Percentiles rank a stretch among this genome's conserved stretches.
Conservation (phyloP, 2,888 invertebrate genomes). For the Tetranychus truncatus region DNA sequence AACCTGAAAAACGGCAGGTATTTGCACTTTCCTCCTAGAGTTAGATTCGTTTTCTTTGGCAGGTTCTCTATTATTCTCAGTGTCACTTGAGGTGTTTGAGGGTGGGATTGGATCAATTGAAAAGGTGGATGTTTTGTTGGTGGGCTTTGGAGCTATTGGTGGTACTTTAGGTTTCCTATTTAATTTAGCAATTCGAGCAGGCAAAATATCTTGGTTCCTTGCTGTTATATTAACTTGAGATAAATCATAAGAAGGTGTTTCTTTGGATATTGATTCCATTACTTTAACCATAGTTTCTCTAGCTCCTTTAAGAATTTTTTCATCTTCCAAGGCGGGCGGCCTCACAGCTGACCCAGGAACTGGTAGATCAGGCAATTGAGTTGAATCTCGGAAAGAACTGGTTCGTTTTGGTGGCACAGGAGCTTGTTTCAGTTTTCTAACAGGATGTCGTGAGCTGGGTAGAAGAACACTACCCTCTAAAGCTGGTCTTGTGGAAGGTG, state of each 20-base stretch:
- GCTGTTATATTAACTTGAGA: not conserved
- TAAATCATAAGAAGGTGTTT: not conserved
- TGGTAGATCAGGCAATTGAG: slow-evolving; percentile 36
- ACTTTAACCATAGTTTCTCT: slow-evolving; percentile 38
- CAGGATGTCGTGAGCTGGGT: not conserved
- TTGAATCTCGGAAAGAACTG: slow-evolving; percentile 66
- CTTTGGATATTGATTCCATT: slow-evolving; percentile 35
- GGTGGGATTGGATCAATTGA: not conserved
- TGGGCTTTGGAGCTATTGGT: not conserved
- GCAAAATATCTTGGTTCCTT: not conserved
- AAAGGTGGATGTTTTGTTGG: not conserved
- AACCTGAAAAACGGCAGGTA: slow-evolving; percentile 1
- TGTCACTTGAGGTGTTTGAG: not conserved
- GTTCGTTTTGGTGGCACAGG: slow-evolving; percentile 89
- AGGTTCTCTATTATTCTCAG: not conserved
- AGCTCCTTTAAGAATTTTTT: slow-evolving; percentile 27
- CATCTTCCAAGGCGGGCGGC: slow-evolving; percentile 26
- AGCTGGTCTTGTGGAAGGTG: not conserved
- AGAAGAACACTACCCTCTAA: not conserved
- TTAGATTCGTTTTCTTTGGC: not conserved
- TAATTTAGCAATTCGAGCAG: not conserved
- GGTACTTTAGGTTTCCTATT: not conserved
- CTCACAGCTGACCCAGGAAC: not conserved
- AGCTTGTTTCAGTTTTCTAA: slow-evolving; percentile 48
- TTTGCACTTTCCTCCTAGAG: not conserved